A percentile compares a stretch with the other conserved stretches of the same genome.
Conservation (phyloP, 2,113 vertebrate genomes). For the Saguinus midas region DNA sequence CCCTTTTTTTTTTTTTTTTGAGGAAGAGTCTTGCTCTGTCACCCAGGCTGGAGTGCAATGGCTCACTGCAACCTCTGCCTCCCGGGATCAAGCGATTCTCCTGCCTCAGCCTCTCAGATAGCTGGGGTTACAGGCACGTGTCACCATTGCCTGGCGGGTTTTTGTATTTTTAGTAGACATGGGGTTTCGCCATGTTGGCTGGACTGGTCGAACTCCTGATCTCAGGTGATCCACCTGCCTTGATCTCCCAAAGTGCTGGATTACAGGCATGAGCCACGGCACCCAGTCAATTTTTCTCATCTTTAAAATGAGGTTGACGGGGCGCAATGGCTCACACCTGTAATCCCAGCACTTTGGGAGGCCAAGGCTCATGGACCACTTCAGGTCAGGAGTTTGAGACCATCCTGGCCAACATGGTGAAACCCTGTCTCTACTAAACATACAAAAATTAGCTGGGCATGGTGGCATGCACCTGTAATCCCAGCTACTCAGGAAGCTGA, state of each 20-base stretch:
- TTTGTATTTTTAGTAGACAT: background rate
- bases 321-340: background rate
- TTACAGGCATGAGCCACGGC: background rate
- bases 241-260: background rate
- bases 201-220: background rate
- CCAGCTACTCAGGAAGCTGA: background rate
- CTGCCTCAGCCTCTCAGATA: background rate
- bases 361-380: too few relatives aligned
- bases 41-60: background rate
- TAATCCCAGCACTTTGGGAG: background rate
- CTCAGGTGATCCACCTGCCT: background rate
- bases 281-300: background rate
- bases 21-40: background rate
- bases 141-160: background rate
- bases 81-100: background rate
- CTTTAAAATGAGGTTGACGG: background rate
- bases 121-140: background rate
- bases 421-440: background rate
- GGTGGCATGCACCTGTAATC: background rate
- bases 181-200: background rate
- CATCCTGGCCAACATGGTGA: background rate
- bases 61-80: background rate
- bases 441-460: background rate
- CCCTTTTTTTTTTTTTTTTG: background rate
- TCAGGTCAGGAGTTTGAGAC: background rate